Conservation (phyloP, 2,113 vertebrate species). For the Gavialis gangeticus region DNA sequence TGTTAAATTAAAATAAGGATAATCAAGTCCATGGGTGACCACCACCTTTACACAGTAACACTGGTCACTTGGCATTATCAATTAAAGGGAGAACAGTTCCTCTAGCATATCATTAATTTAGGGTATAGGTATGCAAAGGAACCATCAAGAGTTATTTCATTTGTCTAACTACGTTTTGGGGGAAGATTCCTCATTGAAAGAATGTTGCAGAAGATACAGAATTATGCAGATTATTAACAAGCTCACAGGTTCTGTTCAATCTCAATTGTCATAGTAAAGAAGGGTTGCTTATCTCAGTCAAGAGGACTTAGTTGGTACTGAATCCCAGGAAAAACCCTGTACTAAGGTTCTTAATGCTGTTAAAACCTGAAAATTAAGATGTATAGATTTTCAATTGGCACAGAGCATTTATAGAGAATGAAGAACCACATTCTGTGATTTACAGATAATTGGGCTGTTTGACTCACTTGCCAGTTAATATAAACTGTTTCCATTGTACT, state of each 20-base stretch:
- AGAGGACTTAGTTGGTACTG: not conserved
- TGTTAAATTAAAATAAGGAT: slow-evolving; percentile 47
- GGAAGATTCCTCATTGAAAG: slow-evolving; percentile 11
- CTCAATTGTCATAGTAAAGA: slow-evolving; percentile 3
- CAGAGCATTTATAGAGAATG: not conserved
- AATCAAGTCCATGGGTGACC: slow-evolving; percentile 10
- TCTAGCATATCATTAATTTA: not conserved
- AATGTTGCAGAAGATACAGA: not conserved
- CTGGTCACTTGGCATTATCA: too few relatives aligned
- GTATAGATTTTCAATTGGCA: not conserved
- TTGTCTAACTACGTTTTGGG: not conserved
- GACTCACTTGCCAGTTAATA: rapidly evolving
- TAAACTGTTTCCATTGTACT: not conserved
- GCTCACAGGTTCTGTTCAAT: not conserved
- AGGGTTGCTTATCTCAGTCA: not conserved
- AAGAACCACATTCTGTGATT: not conserved
- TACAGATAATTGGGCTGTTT: not conserved
- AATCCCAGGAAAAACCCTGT: not conserved
- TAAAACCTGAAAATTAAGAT: slow-evolving; percentile 2
- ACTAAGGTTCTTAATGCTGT: not conserved
- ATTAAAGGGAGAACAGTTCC: not conserved
- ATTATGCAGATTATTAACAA: not conserved
- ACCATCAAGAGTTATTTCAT: not conserved
- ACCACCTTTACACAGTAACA: not conserved
- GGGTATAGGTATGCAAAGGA: not conserved